A percentile compares a stretch with the other conserved stretches of the same genome.
These are phyloP conservation scores for Cephus spinipes DNA, from an alignment of 2,888 invertebrate species.

Conservation along the genomic window DNA sequence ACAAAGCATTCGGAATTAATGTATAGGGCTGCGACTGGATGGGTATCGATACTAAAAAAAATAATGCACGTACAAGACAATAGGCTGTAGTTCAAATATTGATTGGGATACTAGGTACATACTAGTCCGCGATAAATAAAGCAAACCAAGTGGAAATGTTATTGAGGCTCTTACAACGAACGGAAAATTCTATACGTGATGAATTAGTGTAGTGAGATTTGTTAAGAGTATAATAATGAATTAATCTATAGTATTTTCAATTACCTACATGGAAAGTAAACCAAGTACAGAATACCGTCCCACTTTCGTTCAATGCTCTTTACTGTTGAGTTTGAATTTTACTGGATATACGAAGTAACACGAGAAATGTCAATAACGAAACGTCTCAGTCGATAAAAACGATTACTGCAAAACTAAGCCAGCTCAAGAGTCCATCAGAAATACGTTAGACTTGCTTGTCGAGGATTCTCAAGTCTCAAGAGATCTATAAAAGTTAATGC, in stretches of 20 bases:
- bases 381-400: not conserved
- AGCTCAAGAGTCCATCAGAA: not conserved
- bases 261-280: too few relatives aligned
- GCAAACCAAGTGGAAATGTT: not conserved
- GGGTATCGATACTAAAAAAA: too few relatives aligned
- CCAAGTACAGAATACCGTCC: too few relatives aligned
- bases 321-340: not conserved
- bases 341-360: not conserved
- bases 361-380: not conserved
- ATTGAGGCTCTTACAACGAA: not conserved
- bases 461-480: not conserved
- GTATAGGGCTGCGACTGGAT: too few relatives aligned
- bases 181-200: not conserved
- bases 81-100: not conserved
- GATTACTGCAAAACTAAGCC: not conserved
- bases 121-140: not conserved
- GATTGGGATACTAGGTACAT: not conserved
- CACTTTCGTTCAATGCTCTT: too few relatives aligned
- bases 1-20: too few relatives aligned
- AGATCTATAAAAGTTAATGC: not conserved
- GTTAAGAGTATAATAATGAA: not conserved
- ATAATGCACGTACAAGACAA: too few relatives aligned
- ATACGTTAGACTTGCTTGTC: not conserved
- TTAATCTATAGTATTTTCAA: too few relatives aligned
- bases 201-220: not conserved